phyloP scores from a whole-genome alignment of 1,140 invertebrate genomes.

The Chymomyza costata region DNA sequence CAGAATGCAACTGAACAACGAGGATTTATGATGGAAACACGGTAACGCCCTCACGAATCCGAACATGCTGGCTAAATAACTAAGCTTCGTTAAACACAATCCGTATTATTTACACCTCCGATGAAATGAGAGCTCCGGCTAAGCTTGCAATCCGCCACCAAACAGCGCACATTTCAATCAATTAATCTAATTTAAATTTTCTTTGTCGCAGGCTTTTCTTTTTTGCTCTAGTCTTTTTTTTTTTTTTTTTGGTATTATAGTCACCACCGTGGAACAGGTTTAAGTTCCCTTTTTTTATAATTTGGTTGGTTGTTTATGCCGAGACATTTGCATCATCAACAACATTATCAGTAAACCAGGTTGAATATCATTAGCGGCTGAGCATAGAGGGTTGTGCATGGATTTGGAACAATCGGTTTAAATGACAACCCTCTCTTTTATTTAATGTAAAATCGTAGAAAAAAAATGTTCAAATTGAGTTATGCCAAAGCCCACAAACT shows the following conservation, averaged over 20 bases:
- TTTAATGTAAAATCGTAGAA: conserved; percentile 8
- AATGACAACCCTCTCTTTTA: conserved; percentile 28
- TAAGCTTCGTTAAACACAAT: conserved; percentile 64
- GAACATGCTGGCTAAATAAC: conserved; percentile 18
- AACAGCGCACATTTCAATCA: conserved; percentile 64
- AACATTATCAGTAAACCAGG: conserved; percentile 1
- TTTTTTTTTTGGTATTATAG: conserved; percentile 12
- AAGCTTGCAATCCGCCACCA: background rate
- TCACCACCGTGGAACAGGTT: conserved; percentile 63
- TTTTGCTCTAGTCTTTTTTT: conserved; percentile 12
- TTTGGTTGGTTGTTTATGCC: too few relatives aligned
- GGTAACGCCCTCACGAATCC: conserved; percentile 4
- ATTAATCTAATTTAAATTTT: conserved; percentile 75
- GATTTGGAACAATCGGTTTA: conserved; percentile 31
- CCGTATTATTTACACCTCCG: conserved; percentile 69
- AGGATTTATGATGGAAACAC: too few relatives aligned
- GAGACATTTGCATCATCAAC: conserved; percentile 60
- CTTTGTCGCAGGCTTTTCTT: conserved; percentile 42
- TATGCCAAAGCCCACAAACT: conserved; percentile 35
- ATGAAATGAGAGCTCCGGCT: conserved; percentile 20
- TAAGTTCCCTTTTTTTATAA: conserved; percentile 15
- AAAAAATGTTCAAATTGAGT: conserved; percentile 47
- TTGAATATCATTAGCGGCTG: conserved; percentile 45
- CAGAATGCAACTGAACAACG: background rate
- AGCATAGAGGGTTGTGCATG: conserved; percentile 30